Base-by-base conservation (phyloP, 2,797 vertebrate genomes). In the Tragopan temminckii region DNA sequence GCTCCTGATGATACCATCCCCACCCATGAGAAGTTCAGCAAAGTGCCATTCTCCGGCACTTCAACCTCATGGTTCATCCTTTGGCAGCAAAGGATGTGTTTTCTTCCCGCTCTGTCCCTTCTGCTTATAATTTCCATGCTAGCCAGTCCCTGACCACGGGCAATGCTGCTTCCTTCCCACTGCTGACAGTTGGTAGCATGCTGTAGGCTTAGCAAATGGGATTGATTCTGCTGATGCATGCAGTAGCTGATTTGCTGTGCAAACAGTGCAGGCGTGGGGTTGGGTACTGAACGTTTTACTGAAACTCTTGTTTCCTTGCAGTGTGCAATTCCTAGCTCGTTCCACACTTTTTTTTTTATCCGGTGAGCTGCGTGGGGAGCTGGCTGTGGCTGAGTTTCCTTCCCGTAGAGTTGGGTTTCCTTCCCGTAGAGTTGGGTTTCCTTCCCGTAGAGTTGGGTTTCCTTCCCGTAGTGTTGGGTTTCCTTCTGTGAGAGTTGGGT, bases 201-300 rank as follows among this genome's bases (percentile, higher is more conserved):
- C n/a, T 1, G 62, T 7, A 4, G 43, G 58, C 23, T 52, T 42
- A 36, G 64, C 38, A 0, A 0, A 4, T 4, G 20, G 66, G 58
- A 1, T n/a, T 6, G 24, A 50, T n/a, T 31, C 29, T 74, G 18
- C 59, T 4, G 67, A 74, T 63, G 80, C 24, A 1, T 0, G 61
- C 36, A 4, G 20, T 11, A 58, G 52, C 87, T 0, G 3, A 3
- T 48, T n/a, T 74, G n/a, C 53, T 4, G 24, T 12, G 45, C 83
- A 57, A 11, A 2, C 69, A 11, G 35, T 4, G 2, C 62, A 2
- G 72, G 10, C 21, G 2, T 16, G 0, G 72, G 15, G 11, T 71
- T 2, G 16, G 23, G 25, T 72, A 7, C 70, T 18, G 42, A 67
- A 0, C 10, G 0, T 42, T 19, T 35, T 4, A 2, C 52, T 1